Base-by-base conservation (phyloP, 2,113 vertebrate species). In the Artemisiospiza belli region DNA sequence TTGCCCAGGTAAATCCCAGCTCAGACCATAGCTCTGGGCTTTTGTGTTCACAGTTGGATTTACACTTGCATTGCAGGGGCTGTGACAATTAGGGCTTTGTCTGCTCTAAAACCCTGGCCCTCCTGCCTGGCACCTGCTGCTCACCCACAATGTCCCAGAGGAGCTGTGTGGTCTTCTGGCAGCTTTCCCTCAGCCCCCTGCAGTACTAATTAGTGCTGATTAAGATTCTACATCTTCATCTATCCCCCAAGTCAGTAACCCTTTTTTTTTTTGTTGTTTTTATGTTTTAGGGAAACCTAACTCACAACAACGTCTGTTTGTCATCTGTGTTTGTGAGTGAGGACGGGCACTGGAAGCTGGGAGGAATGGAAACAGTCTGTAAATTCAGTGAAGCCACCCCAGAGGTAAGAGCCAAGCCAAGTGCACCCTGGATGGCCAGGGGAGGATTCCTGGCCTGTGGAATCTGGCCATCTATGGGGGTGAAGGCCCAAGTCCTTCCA, bases 341-440 rank as follows among this genome's bases (percentile, higher is more conserved):
- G 92, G 99, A 99, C 64, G 99, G 99, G 44, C 99, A 99, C 83
- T 99, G 99, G 99, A 99, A 99, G 90, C 98, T 99, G 59, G 99
- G 99, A 70, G 99, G 99, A 75, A 99, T 99, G 99, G 99, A 99
- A 92, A 99, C 99, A 0, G 99, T 99, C 52, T 99, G 99, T 97
- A 98, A 97, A 78, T 98, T 99, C 93, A 97, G 86, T 46, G 99
- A 99, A 97, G 99, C 99, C 69, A 98, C 98, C 3, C 98, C 98
- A 39, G 98, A 99, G 98, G 99, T 99, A 87, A 96, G 43, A 92
- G 93, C 87, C 43, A 10, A 70, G 52, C 20, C 27, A 20, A 6
- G 24, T 3, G 2, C 37, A 33, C 35, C 22, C 33, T 70, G 11
- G 20, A 30, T n/a, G 54, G 46, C 37, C 8, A 7, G 63, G 63